Evolutionary conservation across 2,113 vertebrate species (phyloP).

Genomic region (Pycnonotus jocosus): DNA sequence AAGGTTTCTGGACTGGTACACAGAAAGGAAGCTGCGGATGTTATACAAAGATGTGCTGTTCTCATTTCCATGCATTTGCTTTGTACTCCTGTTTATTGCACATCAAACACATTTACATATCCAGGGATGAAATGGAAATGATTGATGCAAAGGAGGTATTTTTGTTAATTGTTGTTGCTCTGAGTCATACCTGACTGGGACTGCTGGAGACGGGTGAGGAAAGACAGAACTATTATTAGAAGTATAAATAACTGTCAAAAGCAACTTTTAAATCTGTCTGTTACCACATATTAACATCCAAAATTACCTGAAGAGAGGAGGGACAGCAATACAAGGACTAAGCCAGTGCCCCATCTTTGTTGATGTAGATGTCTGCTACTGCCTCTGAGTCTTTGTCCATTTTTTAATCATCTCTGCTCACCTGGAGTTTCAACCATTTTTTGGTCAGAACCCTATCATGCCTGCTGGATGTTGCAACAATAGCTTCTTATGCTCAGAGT

Average conservation of each 20-base stretch:
- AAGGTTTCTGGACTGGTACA: not conserved
- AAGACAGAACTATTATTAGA: conserved; percentile 9
- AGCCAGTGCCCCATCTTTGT: not conserved
- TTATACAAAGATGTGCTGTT: not conserved
- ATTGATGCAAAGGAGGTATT: conserved; percentile 40
- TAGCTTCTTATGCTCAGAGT: not conserved
- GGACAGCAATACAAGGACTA: not conserved
- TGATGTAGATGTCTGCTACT: not conserved
- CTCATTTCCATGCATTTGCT: conserved; percentile 54
- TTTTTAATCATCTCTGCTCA: not conserved
- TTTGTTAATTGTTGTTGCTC: conserved; percentile 33
- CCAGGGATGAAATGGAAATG: conserved; percentile 32
- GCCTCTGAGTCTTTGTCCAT: not conserved
- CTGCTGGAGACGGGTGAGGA: not conserved
- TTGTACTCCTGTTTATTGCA: not conserved
- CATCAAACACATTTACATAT: not conserved
- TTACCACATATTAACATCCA: not conserved
- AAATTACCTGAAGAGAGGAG: not conserved
- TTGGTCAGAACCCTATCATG: not conserved
- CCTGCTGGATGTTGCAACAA: not conserved
- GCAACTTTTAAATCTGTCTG: not conserved
- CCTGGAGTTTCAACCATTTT: not conserved
- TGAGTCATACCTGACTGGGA: not conserved
- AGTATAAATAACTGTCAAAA: conserved; percentile 10
- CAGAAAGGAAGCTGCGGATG: not conserved